Conservation (phyloP, 2,113 vertebrate genomes). For the Grallaria varia region DNA sequence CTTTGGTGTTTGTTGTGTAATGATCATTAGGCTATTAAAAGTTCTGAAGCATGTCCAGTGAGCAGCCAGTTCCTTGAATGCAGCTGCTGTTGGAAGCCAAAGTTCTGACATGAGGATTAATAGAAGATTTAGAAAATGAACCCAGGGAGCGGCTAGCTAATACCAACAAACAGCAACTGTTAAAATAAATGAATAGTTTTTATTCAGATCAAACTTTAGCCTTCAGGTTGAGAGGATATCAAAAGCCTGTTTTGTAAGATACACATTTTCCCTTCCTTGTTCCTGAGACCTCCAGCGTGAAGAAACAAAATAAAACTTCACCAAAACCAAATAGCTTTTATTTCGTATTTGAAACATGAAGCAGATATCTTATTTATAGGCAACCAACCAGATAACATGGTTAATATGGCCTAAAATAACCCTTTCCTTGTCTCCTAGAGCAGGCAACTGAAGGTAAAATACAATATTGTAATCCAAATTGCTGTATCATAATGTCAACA, state of each 20-base stretch:
- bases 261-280: background rate
- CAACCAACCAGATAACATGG: background rate
- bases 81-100: background rate
- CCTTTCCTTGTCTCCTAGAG: background rate
- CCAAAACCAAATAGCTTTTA: background rate
- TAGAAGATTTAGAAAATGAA: background rate
- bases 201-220: background rate
- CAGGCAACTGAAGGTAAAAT: background rate
- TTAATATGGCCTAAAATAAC: background rate
- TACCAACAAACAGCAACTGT: background rate
- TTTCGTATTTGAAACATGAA: background rate
- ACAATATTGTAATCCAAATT: background rate
- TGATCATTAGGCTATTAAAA: background rate
- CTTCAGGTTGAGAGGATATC: background rate
- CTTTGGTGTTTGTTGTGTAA: background rate
- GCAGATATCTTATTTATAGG: background rate
- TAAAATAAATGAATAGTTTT: background rate
- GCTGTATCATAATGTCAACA: background rate
- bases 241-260: background rate
- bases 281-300: background rate
- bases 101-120: background rate
- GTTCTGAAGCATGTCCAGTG: background rate
- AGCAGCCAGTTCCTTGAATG: background rate
- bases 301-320: background rate
- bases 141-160: background rate